These are phyloP conservation scores for Ictalurus punctatus DNA, from an alignment of 2,113 vertebrate genomes.

Conservation along the genomic window DNA sequence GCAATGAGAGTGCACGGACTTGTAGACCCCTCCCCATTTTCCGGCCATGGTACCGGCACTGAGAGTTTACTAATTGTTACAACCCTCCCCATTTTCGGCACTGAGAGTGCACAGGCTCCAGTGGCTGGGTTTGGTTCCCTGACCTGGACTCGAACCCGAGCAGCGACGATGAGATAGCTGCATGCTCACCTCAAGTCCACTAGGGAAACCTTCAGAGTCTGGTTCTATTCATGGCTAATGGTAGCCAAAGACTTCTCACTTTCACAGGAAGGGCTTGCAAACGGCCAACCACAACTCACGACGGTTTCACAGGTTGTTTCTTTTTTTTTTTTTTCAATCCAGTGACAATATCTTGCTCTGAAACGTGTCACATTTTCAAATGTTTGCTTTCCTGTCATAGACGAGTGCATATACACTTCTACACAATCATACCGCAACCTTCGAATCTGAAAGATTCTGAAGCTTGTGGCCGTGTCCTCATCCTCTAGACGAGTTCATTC, in stretches of 20 bases:
- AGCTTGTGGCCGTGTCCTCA: background rate
- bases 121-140: too few species aligned
- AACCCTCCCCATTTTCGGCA: too few species aligned
- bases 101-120: too few species aligned
- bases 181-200: too few species aligned
- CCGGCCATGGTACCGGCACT: too few species aligned
- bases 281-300: background rate
- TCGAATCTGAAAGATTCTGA: background rate
- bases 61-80: too few species aligned
- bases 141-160: too few species aligned
- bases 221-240: background rate
- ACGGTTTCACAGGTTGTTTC: background rate
- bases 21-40: too few species aligned
- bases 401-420: background rate
- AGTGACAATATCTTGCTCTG: background rate
- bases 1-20: too few species aligned
- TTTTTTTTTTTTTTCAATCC: background rate
- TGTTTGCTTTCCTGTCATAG: background rate
- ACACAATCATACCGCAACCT: background rate
- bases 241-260: background rate
- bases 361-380: background rate
- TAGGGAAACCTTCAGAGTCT: background rate
- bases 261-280: background rate
- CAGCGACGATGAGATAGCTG: too few species aligned
- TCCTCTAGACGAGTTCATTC: background rate